phyloP scores from a whole-genome alignment of 2,888 invertebrate species.

The Allygus modestus region DNA sequence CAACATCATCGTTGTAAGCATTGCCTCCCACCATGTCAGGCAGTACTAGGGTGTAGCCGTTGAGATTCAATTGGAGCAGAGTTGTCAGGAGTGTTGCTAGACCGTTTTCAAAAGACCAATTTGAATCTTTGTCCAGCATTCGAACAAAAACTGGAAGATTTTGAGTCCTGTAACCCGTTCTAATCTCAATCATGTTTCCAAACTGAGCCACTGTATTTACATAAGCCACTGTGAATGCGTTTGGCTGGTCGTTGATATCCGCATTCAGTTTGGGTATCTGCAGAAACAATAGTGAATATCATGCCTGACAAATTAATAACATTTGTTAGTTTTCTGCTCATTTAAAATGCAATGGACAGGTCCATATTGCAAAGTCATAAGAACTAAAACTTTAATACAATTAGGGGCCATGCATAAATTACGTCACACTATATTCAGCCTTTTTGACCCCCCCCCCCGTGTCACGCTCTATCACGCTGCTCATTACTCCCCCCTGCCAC shows the following conservation, averaged over 20 bases:
- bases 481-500: too few species aligned
- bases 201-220: conserved; percentile 78
- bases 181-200: conserved; percentile 82
- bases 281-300: neutral
- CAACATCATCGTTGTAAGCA: conserved; percentile 79
- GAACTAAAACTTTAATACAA: too few species aligned
- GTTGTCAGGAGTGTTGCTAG: conserved; percentile 85
- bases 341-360: too few species aligned
- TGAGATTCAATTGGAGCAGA: conserved; percentile 80
- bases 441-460: too few species aligned
- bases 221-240: conserved; percentile 78
- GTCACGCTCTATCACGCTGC: too few species aligned
- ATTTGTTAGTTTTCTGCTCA: too few species aligned
- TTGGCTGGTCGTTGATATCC: conserved; percentile 74
- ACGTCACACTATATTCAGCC: too few species aligned
- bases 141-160: conserved; percentile 84
- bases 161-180: conserved; percentile 85
- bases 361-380: too few species aligned
- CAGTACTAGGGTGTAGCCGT: conserved; percentile 85
- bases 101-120: conserved; percentile 84
- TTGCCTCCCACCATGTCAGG: conserved; percentile 90
- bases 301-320: too few species aligned
- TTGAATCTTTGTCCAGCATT: conserved; percentile 88
- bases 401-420: too few species aligned
- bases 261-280: conserved; percentile 73